phyloP scores from a whole-genome alignment of 1,140 invertebrate species.

The Cotesia typhae region DNA sequence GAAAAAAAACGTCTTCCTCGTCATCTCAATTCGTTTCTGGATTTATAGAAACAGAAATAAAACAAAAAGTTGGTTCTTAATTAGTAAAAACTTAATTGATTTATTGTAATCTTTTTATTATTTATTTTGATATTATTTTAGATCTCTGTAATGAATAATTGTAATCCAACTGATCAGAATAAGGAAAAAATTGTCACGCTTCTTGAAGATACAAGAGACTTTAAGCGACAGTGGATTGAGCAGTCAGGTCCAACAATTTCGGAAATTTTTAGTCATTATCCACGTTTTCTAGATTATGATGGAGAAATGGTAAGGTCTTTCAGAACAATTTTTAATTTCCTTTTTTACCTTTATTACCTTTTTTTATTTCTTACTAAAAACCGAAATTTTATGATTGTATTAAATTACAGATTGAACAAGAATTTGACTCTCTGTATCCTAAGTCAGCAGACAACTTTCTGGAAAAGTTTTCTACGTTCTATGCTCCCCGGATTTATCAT shows the following conservation, averaged over 20 bases:
- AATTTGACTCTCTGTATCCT: constrained; percentile 17
- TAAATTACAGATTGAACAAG: constrained; percentile 1
- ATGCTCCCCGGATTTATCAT: neutral
- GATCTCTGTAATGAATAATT: no score
- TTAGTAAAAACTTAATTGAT: neutral
- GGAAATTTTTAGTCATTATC: no score
- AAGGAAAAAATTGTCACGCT: no score
- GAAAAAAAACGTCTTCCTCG: neutral
- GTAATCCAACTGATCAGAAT: no score
- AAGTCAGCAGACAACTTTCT: constrained; percentile 1
- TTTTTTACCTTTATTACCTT: neutral
- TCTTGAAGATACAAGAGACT: no score
- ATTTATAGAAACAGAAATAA: neutral
- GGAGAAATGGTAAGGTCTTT: no score
- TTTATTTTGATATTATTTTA: no score
- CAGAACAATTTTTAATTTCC: no score
- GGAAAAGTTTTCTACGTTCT: constrained; percentile 16
- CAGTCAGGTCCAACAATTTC: no score
- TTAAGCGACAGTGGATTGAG: no score
- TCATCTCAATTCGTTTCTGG: neutral
- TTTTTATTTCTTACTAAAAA: neutral
- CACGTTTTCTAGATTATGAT: no score
- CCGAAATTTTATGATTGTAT: neutral
- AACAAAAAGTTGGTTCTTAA: neutral
- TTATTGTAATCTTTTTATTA: no score